Base-by-base conservation (phyloP, 2,113 vertebrate genomes). In the Labrus mixtus region DNA sequence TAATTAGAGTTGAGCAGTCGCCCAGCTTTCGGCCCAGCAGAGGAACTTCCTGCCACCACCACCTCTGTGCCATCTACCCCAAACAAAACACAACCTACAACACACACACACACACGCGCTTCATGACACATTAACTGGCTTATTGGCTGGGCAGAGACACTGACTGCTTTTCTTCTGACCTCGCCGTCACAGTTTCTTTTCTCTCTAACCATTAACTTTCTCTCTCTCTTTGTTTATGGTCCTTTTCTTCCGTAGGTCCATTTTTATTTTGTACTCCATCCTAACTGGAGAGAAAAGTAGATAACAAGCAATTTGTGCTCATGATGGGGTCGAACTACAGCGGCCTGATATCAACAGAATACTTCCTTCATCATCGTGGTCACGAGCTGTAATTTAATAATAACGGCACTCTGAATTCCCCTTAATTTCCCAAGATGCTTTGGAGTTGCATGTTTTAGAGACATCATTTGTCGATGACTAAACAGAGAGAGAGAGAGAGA, bases 1-100 rank as follows among this genome's bases (percentile, higher is more conserved):
- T 87, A 84, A 90, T 91, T 84, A 90, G 79, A 88, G 84, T 76
- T 80, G 78, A 84, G 70, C 48, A 74, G 63, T 74, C 54, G 33
- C 68, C 79, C 73, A 81, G 72, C 68, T 82, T 81, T 74, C 20
- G 58, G 39, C 68, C 53, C 61, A 72, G 86, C 69, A 46, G 68
- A 78, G 22, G 45, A 81, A 61, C 69, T 78, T 56, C 56, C 53
- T 4, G 11, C 63, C 59, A 62, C 41, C 43, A 23, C 50, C 57
- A 29, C 29, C 29, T 55, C 13, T 8, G 36, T 73, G 55, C 64
- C 75, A 73, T 68, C 46, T 64, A 54, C 23, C n/a, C 46, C 78
- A 62, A 16, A 22, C 36, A n/a, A n/a, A n/a, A n/a, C n/a, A n/a
- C n/a, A n/a, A n/a, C n/a, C n/a, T n/a, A n/a, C n/a, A n/a, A n/a